These are phyloP conservation scores for Cossypha heuglini DNA, from an alignment of 2,797 vertebrate species.

Conservation along the genomic window DNA sequence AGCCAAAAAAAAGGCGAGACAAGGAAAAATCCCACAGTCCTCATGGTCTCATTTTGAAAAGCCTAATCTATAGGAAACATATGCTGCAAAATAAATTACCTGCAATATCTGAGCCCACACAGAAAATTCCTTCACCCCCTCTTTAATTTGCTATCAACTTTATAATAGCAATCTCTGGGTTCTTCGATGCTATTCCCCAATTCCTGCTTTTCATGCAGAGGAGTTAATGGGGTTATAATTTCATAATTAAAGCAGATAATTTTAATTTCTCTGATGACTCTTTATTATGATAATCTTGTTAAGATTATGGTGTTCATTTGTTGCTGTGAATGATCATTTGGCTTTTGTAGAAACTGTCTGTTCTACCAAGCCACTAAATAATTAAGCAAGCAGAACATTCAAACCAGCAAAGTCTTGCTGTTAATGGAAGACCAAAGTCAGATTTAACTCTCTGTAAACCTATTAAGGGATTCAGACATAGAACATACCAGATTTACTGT, in stretches of 20 bases:
- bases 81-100: conserved; percentile 51
- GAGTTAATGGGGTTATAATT: conserved; percentile 82
- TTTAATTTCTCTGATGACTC: conserved; percentile 76
- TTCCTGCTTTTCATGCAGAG: conserved; percentile 65
- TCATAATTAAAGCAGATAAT: conserved; percentile 79
- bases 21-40: not conserved
- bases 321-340: conserved; percentile 59
- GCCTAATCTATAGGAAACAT: conserved; percentile 46
- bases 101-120: conserved; percentile 9
- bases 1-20: not conserved
- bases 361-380: conserved; percentile 63
- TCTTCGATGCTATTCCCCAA: conserved; percentile 68
- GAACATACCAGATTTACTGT: conserved; percentile 24
- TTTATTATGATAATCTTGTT: conserved; percentile 77
- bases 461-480: conserved; percentile 33
- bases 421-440: conserved; percentile 62
- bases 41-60: not conserved
- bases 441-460: conserved; percentile 43
- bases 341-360: conserved; percentile 47
- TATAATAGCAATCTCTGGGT: conserved; percentile 68
- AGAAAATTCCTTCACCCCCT: not conserved
- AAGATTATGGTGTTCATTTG: conserved; percentile 76
- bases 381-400: conserved; percentile 54
- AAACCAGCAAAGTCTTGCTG: conserved; percentile 35
- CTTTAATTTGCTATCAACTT: conserved; percentile 67